phyloP scores from a whole-genome alignment of 2,797 vertebrate genomes.

The Bovichtus variegatus region DNA sequence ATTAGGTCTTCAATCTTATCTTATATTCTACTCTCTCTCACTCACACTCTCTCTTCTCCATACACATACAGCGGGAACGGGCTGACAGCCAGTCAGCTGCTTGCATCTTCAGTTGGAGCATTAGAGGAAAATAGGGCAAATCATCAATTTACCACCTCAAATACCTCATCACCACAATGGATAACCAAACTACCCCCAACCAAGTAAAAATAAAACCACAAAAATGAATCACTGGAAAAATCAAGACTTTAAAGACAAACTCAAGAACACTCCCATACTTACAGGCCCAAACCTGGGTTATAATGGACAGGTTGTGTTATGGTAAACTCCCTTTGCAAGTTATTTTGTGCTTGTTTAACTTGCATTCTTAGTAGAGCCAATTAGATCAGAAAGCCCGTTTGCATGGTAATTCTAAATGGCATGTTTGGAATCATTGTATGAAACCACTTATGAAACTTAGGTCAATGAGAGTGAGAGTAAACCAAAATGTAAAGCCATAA shows the following conservation, averaged over 20 bases:
- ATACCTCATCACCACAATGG: neutral
- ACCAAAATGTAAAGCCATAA: neutral
- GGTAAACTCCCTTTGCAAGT: too few relatives aligned
- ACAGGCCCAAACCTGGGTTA: too few relatives aligned
- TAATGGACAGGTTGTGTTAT: neutral
- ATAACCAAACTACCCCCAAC: neutral
- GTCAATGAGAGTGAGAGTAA: neutral
- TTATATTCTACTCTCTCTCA: too few relatives aligned
- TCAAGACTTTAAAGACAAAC: neutral
- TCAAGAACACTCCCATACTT: neutral
- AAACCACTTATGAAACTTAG: too few relatives aligned
- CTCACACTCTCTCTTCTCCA: neutral
- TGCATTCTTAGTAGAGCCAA: too few relatives aligned
- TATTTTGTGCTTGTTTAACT: too few relatives aligned
- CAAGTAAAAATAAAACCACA: neutral
- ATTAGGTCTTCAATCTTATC: too few relatives aligned
- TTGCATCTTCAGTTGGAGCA: conserved; percentile 17
- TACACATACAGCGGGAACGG: neutral
- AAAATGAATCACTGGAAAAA: neutral
- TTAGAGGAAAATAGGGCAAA: neutral
- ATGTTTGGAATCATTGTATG: too few relatives aligned
- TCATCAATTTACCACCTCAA: neutral
- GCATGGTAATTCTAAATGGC: too few relatives aligned
- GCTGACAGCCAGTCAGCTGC: conserved; percentile 6
- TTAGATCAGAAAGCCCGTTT: too few relatives aligned